Evolutionary conservation across 2,113 vertebrate genomes (phyloP), one percentile per base, ranked within the genome.

Genomic region (Dolichallabes microphthalmus): DNA sequence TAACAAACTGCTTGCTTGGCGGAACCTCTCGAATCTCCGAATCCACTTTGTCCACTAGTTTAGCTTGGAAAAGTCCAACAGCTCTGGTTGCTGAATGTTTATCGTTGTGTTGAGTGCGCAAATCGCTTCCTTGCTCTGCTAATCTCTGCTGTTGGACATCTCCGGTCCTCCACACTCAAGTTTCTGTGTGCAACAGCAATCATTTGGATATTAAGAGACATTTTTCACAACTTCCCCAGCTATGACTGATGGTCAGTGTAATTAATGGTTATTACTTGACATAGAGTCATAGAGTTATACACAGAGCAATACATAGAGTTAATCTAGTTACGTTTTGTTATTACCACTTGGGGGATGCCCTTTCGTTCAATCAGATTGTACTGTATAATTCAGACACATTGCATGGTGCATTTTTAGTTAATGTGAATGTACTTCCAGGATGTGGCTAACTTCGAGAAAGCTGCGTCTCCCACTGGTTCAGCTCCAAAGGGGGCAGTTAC

Each of bases 401-500:
- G 17, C 52, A 52, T 82, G 82, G 27, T 86, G 81, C 84, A 75
- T 89, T 85, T 86, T 76, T 75, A 87, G 77, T 89, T 87, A 89
- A 80, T 80, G 45, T 78, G 61, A 57, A 92, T 93, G 75, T 91
- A 87, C 80, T 85, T 80, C 75, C 86, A 86, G 87, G 85, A 89
- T 85, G 82, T 82, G 63, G 78, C 78, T 88, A 87, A 87, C 85
- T 86, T 84, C 32, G 35, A 83, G 82, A 80, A 86, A 83, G 88
- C 85, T 91, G 89, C 86, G 39, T 91, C 86, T 90, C 82, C 86
- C 88, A 78, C 66, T 35, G 11, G 89, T 84, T n/a, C 82, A 2
- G 90, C 84, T 91, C 90, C 94, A 91, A 86, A 82, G 89, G 91
- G 91, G 87, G 87, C 85, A 80, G 61, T 89, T 92, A 92, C 88